Evolutionary conservation across 2,888 invertebrate genomes (phyloP), one percentile per base, ranked within the genome.

Genomic region (Oxycera nigricornis): DNA sequence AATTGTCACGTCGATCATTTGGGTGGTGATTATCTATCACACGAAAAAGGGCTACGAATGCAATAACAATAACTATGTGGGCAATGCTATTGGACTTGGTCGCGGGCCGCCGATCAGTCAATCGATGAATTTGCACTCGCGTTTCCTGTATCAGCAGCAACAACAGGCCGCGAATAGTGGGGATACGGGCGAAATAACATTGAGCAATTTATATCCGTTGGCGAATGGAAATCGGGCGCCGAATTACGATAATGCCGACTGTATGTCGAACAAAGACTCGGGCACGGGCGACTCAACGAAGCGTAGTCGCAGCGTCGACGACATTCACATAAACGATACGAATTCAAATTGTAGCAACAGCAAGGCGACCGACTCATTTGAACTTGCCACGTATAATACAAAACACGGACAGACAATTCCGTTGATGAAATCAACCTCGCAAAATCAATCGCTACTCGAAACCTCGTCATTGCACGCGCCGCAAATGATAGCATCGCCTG

Each of bases 11-110:
- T 95, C 95, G 0, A 89, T 94, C 17, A 90, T 95, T 72, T 96
- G 96, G 96, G 94, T 96, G 65, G 91, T 95, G 73, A 94, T 96
- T 77, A 95, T 95, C 80, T 95, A 94, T 84, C 92, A 94, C 82
- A 94, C 94, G 2, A 88, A 94, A 77, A 91, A 91, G 84, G 89
- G 90, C 35, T 87, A 30, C 52, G 67, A 70, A 20, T 50, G 46
- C 20, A 62, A 62, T 20, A 62, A 41, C 4, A 55, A 70, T 35
- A 28, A 30, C 9, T 28, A 52, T 20, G 20, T 52, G 3, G 31
- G 31, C 7, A 70, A 70, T 70, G 22, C 55, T 35, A 52, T 24
- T 11, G 31, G 35, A 24, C 1, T 35, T 1, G 35, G 14, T 4
- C 1, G 22, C 1, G 17, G 11, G 4, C 1, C 24, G 9, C 30